Evolutionary conservation across 2,113 vertebrate genomes (phyloP).

Genomic region (Rhegmatorhina hoffmannsi): DNA sequence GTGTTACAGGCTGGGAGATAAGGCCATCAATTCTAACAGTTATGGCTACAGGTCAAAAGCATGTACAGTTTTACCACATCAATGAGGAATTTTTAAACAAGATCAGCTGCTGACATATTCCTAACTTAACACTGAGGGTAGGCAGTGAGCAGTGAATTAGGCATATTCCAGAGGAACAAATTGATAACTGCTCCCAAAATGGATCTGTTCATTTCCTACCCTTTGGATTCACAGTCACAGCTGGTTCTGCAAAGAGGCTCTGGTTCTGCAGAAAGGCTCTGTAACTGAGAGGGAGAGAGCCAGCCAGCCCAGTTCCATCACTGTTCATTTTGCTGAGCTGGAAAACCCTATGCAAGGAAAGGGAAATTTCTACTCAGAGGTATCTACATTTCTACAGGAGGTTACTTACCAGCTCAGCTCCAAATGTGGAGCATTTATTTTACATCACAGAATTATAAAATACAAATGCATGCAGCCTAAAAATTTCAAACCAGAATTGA

Average conservation of each 20-base stretch:
- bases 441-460: constrained; percentile 47
- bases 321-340: neutral
- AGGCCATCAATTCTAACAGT: neutral
- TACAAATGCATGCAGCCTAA: constrained; percentile 57
- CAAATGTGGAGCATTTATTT: constrained; percentile 36
- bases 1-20: neutral
- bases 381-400: constrained; percentile 8
- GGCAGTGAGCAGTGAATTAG: neutral
- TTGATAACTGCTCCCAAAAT: neutral
- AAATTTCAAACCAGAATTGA: constrained; percentile 50
- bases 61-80: neutral
- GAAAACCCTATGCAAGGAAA: neutral
- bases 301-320: neutral
- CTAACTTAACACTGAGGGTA: neutral
- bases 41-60: neutral
- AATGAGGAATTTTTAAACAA: neutral
- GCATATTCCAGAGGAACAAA: neutral
- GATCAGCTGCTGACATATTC: neutral
- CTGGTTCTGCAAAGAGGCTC: neutral
- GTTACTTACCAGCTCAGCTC: neutral
- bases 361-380: neutral
- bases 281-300: neutral
- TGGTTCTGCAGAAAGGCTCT: neutral
- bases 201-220: neutral
- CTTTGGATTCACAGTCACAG: neutral